These are phyloP conservation scores for Pterois miles DNA, from an alignment of 2,797 vertebrate species.

Conservation along the genomic window DNA sequence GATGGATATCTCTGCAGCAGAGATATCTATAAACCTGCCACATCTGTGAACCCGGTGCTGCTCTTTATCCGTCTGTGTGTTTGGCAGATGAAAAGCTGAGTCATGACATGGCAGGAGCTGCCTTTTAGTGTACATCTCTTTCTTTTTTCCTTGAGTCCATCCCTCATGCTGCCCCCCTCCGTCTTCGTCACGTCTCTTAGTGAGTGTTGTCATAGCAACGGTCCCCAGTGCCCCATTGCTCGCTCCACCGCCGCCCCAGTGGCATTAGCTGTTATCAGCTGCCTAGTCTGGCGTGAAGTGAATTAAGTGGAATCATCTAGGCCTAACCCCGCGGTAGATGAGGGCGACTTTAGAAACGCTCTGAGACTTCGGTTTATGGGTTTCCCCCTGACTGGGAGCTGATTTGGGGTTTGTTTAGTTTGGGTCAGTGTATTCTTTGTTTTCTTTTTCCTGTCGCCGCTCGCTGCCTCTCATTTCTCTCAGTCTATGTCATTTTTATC, in stretches of 20 bases:
- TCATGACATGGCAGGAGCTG: constrained; percentile 48
- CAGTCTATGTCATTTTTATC: not conserved
- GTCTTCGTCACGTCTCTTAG: constrained; percentile 8
- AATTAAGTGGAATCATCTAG: constrained; percentile 45
- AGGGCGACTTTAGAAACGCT: constrained; percentile 22
- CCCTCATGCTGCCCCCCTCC: not conserved
- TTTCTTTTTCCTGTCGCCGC: not conserved
- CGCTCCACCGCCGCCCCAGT: constrained; percentile 27
- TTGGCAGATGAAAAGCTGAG: constrained; percentile 35
- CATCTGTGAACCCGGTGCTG: constrained; percentile 23
- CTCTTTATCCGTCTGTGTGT: not conserved
- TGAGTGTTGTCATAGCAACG: constrained; percentile 65
- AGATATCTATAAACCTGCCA: constrained; percentile 42
- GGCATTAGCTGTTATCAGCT: constrained; percentile 56
- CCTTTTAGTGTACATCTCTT: constrained; percentile 9
- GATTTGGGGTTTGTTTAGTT: not conserved
- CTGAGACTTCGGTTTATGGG: constrained; percentile 9
- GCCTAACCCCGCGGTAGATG: constrained; percentile 23
- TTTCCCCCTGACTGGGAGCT: not conserved
- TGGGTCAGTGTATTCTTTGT: not conserved
- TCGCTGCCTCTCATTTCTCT: not conserved
- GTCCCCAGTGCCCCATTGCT: constrained; percentile 32
- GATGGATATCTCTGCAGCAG: constrained; percentile 49
- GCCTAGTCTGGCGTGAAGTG: constrained; percentile 38
- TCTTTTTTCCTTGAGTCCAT: not conserved